Base-by-base conservation (phyloP, 2,888 invertebrate species). In the Synanthedon formicaeformis region DNA sequence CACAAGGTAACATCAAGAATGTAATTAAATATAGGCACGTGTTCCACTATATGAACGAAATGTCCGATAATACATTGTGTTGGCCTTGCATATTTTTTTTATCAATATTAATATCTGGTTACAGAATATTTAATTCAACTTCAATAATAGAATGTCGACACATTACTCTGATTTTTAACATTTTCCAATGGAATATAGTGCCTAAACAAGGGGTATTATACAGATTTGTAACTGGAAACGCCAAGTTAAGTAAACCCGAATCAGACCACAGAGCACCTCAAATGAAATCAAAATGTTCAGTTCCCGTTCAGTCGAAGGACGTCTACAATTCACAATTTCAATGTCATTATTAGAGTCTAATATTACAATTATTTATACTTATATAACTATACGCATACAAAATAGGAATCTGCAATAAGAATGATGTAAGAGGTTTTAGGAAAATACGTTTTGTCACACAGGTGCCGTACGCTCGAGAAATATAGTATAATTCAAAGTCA, bases 341-440 rank as follows among this genome's bases (percentile, higher is more conserved):
- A 18, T 50, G 6, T 16, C 18, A 16, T 14, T 50, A 8, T n/a
- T 34, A n/a, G 12, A 34, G 6, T 14, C 50, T 34, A 13, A n/a
- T 11, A 27, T 12, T 34, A 12, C 50, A 16, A 12, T 12, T 16
- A 69, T 69, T 80, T 77, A 79, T 73, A 66, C 83, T 83, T 84
- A 83, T 56, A 49, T 45, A 78, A 64, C 78, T 83, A 84, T 60
- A 5, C 23, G 65, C 75, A 66, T 78, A 82, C 67, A 82, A 82
- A 81, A 81, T 78, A 86, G 85, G 86, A 86, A 86, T 86, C 86
- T 86, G 86, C 86, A 86, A 86, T 85, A 78, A 56, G 57, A 59
- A 64, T 61, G 58, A 63, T 61, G 55, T 50, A 58, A 61, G n/a
- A 13, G n/a, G 45, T 45, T 27, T 12, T 50, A 50, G n/a, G 23